Evolutionary conservation across 2,113 vertebrate genomes (phyloP), one percentile per base, ranked within the genome.

Genomic region (Gobius niger): DNA sequence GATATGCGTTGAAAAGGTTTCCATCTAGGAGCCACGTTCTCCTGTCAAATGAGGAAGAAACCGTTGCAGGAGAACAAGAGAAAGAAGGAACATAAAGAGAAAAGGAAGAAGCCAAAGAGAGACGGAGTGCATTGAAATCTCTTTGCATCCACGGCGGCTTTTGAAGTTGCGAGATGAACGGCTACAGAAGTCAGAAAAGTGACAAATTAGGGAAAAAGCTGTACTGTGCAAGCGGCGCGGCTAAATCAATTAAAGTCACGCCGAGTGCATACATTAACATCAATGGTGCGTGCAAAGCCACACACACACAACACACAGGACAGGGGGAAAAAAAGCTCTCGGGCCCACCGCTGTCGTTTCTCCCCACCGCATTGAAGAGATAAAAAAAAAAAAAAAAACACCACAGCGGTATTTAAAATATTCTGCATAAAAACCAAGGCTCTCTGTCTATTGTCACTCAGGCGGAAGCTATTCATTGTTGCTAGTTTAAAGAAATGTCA

Each of bases 401-500:
- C 70, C 83, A 90, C 76, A 76, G 63, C 75, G 69, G 77, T 90
- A 89, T 92, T 93, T 92, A 91, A 93, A 90, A 92, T 92, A 92
- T 89, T 93, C 87, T 90, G 91, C 92, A 93, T 92, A 80, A 85
- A 57, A 83, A 87, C 80, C 81, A 63, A 78, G 84, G 73, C 74
- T 88, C 84, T 82, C 80, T 64, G 79, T 81, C 86, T 89, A 85
- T 88, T 91, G 89, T 92, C 83, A 90, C 75, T 80, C 84, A 82
- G 67, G 81, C 63, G 72, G 82, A 85, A 82, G 88, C 71, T 72
- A 85, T 82, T 89, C 91, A 92, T 90, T 90, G 90, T 95, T 93
- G 91, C 91, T 93, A 93, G 93, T 94, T 94, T 95, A 95, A 95
- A 94, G 94, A 95, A 97, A 96, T 97, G 96, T 96, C 95, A 95